These are phyloP conservation scores for Drosophila affinis DNA, from an alignment of 2,888 invertebrate species.

Conservation along the genomic window DNA sequence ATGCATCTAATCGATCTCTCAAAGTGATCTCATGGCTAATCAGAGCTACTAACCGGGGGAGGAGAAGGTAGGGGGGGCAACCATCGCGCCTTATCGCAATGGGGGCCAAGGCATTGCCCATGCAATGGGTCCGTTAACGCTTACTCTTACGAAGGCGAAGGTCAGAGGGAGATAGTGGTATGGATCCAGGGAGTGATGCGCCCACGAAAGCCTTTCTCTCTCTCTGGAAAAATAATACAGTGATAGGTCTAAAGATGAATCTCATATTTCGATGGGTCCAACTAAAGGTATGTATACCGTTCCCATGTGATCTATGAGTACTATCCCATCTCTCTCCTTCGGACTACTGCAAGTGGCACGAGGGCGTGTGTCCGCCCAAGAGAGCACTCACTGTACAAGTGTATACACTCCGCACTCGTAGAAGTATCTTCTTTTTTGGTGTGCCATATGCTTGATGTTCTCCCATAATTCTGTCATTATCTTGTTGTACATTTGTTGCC, in stretches of 20 bases:
- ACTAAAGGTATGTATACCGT: neutral
- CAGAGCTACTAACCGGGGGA: conserved; percentile 7
- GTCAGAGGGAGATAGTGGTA: conserved; percentile 8
- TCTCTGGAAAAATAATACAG: no score
- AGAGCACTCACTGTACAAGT: neutral
- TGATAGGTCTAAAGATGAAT: no score
- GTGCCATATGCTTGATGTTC: conserved; percentile 61
- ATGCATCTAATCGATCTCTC: conserved; percentile 23
- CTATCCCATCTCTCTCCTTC: neutral
- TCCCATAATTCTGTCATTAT: conserved; percentile 63
- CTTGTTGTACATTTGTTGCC: conserved; percentile 59
- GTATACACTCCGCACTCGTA: neutral
- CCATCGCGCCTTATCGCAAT: conserved; percentile 19
- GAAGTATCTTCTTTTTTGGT: conserved; percentile 12
- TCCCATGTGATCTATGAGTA: neutral
- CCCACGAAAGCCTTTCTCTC: neutral
- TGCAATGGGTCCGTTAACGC: conserved; percentile 1
- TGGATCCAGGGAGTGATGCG: neutral
- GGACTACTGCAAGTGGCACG: neutral
- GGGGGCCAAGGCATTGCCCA: neutral
- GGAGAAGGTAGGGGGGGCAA: no score
- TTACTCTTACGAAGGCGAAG: conserved; percentile 9
- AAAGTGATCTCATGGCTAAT: conserved; percentile 36
- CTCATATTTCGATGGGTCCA: no score
- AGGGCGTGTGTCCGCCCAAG: neutral